Percentiles rank a stretch among this genome's conserved stretches.
Conservation (phyloP, 2,797 vertebrate species). For the Platalea minor region DNA sequence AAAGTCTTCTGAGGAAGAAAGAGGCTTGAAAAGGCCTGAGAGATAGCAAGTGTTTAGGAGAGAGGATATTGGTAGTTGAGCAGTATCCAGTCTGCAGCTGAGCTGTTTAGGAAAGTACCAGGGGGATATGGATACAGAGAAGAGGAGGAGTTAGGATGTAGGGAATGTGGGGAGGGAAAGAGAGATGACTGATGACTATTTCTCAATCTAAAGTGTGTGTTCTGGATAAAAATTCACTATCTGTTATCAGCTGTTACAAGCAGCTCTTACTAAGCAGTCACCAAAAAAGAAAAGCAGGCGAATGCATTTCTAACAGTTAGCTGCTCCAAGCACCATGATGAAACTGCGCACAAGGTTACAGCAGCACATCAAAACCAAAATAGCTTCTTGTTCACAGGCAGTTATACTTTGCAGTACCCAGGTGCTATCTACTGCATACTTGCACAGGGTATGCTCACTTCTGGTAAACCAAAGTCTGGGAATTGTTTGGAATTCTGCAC, state of each 20-base stretch:
- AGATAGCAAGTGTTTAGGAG: background rate
- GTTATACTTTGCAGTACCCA: background rate
- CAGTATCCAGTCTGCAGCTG: background rate
- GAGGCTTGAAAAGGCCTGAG: background rate
- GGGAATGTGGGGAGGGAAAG: background rate
- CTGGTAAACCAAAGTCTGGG: background rate
- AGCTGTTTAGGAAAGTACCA: background rate
- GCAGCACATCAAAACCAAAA: background rate
- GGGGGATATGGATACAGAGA: background rate
- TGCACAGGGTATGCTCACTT: background rate
- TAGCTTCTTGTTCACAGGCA: background rate
- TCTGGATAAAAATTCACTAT: background rate
- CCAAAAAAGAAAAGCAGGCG: background rate
- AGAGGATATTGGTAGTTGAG: background rate
- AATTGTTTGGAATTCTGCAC: background rate
- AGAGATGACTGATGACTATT: background rate
- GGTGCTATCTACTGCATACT: background rate
- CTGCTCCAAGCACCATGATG: background rate
- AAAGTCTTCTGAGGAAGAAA: background rate
- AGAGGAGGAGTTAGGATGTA: background rate
- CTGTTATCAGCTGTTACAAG: background rate
- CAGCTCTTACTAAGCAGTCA: background rate
- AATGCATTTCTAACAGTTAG: background rate
- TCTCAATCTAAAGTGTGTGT: background rate
- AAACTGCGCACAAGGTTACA: background rate